phyloP scores from a whole-genome alignment of 2,797 vertebrate genomes.

The Rachycentron canadum region DNA sequence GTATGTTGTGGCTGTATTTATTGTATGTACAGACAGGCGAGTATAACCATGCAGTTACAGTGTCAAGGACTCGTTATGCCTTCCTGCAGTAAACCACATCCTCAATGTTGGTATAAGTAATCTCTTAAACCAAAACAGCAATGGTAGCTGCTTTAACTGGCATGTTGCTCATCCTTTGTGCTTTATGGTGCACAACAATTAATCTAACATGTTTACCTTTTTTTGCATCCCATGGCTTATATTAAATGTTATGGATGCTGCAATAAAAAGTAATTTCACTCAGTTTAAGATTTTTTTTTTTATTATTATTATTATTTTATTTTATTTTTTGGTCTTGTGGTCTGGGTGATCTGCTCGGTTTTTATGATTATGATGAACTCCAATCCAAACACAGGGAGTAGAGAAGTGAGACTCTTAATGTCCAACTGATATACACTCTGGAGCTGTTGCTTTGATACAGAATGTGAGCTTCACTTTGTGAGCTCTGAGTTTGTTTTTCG shows the following conservation, averaged over 20 bases:
- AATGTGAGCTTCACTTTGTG: slow-evolving; percentile 30
- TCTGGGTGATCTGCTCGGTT: slow-evolving; percentile 14
- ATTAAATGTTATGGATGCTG: slow-evolving; percentile 12
- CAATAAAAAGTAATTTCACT: slow-evolving; percentile 44
- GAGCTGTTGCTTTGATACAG: slow-evolving; percentile 42
- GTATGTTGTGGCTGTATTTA: not conserved
- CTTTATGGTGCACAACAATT: not conserved
- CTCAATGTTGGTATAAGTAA: not conserved
- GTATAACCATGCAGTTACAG: not conserved
- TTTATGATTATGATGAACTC: slow-evolving; percentile 44
- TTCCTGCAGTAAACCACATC: not conserved
- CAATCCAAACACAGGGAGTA: slow-evolving; percentile 20
- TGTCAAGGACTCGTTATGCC: not conserved
- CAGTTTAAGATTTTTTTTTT: slow-evolving; percentile 26
- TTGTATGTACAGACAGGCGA: not conserved
- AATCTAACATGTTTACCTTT: not conserved
- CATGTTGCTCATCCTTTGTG: not conserved
- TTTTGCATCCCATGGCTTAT: not conserved
- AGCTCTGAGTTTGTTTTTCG: slow-evolving; percentile 26
- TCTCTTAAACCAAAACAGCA: not conserved
- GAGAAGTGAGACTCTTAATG: slow-evolving; percentile 36
- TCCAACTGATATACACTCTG: slow-evolving; percentile 6
- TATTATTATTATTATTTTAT: no score
- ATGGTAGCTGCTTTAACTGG: not conserved
- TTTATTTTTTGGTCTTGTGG: no score